Base-by-base conservation (phyloP, 2,888 invertebrate species). In the Eubasilissa splendida region DNA sequence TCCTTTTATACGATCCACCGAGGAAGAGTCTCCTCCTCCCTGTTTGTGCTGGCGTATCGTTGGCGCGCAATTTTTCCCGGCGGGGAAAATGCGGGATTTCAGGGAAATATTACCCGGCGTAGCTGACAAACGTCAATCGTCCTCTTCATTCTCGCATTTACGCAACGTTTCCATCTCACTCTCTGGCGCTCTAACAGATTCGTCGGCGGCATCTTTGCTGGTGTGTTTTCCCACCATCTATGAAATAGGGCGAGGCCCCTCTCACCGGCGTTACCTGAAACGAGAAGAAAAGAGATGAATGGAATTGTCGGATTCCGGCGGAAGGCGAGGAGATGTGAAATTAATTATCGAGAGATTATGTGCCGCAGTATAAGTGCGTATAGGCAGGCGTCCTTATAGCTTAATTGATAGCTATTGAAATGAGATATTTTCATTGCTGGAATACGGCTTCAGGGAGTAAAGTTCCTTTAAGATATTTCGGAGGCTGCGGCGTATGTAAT, bases 161-260 rank as follows among this genome's bases (percentile, higher is more conserved):
- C 14, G 73, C 76, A 56, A 12, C 71, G 66, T 81, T 83, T 84
- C 84, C 84, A 81, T 82, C 82, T 84, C 82, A 78, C 79, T 63
- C 78, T 66, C 63, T 79, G 83, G n/a, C 84, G 77, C 65, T 77
- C 76, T 42, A 71, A 59, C 59, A 75, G 59, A 63, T 80, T 60
- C 50, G 80, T 52, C 12, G 79, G 60, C 66, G 80, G 81, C 81
- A 84, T 82, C 74, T 73, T 77, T 73, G 71, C 65, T 68, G 53
- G 11, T 54, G 76, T 50, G 66, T 63, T 77, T 78, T 76, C 71
- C 76, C 66, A 50, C 42, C 70, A 76, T 58, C 70, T 50, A 9
- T 68, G 76, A 56, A 77, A 77, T 78, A 63, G n/a, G 33, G 66
- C 31, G 50, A 54, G 14, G 65, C 63, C 31, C 22, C 42, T 81